These are phyloP conservation scores for Parnassius orleans DNA, from an alignment of 2,888 invertebrate species.

Conservation along the genomic window DNA sequence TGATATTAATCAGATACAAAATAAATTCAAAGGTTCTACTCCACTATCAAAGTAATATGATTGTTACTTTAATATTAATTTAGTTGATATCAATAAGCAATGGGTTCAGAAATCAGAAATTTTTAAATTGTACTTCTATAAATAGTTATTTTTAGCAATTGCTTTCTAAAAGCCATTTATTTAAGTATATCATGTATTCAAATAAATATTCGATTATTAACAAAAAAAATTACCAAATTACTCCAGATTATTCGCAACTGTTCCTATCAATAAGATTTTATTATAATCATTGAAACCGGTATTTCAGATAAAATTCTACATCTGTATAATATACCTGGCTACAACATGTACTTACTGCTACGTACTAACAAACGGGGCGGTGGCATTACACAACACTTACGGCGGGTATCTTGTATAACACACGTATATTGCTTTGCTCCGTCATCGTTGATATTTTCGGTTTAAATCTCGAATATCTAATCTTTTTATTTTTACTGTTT, in stretches of 20 bases:
- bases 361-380: constrained; percentile 30
- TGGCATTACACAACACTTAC: too few relatives aligned
- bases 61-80: background rate
- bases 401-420: too few relatives aligned
- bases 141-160: constrained; percentile 21
- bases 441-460: too few relatives aligned
- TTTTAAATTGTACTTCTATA: constrained; percentile 21
- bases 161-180: constrained; percentile 27
- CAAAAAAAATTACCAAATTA: too few relatives aligned
- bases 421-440: too few relatives aligned
- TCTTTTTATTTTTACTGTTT: too few relatives aligned
- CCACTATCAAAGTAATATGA: background rate
- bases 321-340: constrained; percentile 33
- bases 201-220: too few relatives aligned
- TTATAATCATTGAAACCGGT: background rate
- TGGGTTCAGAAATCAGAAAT: constrained; percentile 11
- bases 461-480: too few relatives aligned
- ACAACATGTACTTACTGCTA: constrained; percentile 33
- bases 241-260: too few relatives aligned
- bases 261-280: too few relatives aligned
- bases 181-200: too few relatives aligned
- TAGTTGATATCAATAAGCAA: constrained; percentile 1
- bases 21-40: background rate
- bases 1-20: background rate
- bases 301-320: constrained; percentile 1